phyloP scores from a whole-genome alignment of 2,797 vertebrate species.

The Brotula barbata region DNA sequence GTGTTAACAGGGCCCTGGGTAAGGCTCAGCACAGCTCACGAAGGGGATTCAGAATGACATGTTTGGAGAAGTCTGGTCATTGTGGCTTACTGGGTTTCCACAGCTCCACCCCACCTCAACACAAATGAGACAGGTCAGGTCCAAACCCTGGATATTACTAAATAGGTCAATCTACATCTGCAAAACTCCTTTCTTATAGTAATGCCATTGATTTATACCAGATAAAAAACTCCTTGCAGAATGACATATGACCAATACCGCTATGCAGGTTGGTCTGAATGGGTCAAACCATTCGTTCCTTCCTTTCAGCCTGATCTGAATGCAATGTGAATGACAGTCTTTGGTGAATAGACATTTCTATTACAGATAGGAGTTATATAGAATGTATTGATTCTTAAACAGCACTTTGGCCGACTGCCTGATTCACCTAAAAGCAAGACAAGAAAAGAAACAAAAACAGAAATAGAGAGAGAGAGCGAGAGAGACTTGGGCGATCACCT shows the following conservation, averaged over 20 bases:
- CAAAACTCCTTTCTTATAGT: slow-evolving; percentile 40
- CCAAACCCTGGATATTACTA: slow-evolving; percentile 16
- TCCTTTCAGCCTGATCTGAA: background rate
- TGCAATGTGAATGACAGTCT: background rate
- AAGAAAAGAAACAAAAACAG: background rate
- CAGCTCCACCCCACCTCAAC: slow-evolving; percentile 34
- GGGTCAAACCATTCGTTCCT: background rate
- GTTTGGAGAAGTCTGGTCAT: slow-evolving; percentile 64
- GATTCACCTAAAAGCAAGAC: slow-evolving; percentile 29
- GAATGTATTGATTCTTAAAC: background rate
- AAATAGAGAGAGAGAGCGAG: background rate
- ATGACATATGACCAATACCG: background rate
- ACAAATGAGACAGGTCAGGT: slow-evolving; percentile 35
- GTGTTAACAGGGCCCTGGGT: slow-evolving; percentile 75
- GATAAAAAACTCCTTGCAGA: background rate
- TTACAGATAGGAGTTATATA: background rate
- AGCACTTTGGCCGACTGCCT: slow-evolving; percentile 18
- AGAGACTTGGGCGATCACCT: no score
- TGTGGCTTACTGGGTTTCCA: slow-evolving; percentile 60
- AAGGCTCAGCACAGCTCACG: slow-evolving; percentile 46
- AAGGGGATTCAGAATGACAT: slow-evolving; percentile 67
- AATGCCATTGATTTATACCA: slow-evolving; percentile 9
- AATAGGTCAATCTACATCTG: slow-evolving; percentile 2
- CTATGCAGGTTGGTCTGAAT: background rate
- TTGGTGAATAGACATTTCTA: background rate